Base-by-base conservation (phyloP, 2,797 vertebrate genomes). In the Toxotes lorentzi region DNA sequence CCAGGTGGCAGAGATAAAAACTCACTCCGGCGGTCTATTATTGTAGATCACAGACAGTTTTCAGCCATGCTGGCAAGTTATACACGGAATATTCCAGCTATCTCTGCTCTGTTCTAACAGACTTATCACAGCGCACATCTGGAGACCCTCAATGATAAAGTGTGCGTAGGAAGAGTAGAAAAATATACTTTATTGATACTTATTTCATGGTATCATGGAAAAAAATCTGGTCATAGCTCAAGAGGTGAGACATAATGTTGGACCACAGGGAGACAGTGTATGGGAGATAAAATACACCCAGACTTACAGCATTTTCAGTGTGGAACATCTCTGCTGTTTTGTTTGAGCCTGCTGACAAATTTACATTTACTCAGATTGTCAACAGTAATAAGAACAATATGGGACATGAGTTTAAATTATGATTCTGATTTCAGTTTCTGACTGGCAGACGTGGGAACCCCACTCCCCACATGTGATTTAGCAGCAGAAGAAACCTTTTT, bases 121-220 rank as follows among this genome's bases (percentile, higher is more conserved):
- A 78, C 70, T 84, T 84, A 84, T 89, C 88, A 89, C 66, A 76
- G 27, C 70, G 70, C 84, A 92, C 90, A 93, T 93, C 92, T 94
- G 92, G 91, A 92, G 87, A 78, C 78, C 86, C 84, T 92, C 77
- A 78, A 67, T 57, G 87, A 91, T 91, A 88, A 87, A 78, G 81
- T 69, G 72, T 81, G 76, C 14, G 65, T 74, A 79, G 82, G 81
- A 86, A 72, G 61, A 85, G 81, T 32, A 89, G 57, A 84, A 81
- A 83, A 79, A 82, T 68, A 88, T 40, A 80, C 76, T 85, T 73
- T 84, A 85, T 83, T 89, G 54, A 89, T 88, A 82, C 78, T 82
- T 85, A 73, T 89, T 88, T 88, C 68, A 78, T 32, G 17, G 76
- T 62, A 64, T 86, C 56, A 76, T 85, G 81, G 83, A 85, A 83